phyloP scores from a whole-genome alignment of 1,140 invertebrate genomes.

The Drosophila guanche region DNA sequence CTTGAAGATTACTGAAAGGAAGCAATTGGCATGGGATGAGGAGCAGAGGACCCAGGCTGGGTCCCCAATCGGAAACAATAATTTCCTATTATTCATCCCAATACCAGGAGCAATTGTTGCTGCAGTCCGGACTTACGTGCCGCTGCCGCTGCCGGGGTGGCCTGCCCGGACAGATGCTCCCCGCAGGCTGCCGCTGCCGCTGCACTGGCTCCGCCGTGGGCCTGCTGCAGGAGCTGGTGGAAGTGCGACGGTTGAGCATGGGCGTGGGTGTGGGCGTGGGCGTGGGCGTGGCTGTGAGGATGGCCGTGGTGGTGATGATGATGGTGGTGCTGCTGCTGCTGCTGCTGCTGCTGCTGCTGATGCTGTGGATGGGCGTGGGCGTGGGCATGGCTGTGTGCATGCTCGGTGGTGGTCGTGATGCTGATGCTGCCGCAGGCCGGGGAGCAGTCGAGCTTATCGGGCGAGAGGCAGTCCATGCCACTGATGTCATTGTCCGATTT shows the following conservation, averaged over 20 bases:
- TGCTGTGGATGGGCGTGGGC: constrained; percentile 32
- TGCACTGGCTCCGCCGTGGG: constrained; percentile 59
- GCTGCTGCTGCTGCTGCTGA: constrained; percentile 27
- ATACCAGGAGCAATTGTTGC: constrained; percentile 2
- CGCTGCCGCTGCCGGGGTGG: constrained; percentile 65
- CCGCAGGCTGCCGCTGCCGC: constrained; percentile 63
- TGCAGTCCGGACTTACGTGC: constrained; percentile 59
- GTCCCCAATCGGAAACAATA: constrained; percentile 26
- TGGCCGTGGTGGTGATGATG: constrained; percentile 51
- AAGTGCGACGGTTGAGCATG: constrained; percentile 67
- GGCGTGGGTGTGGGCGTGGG: constrained; percentile 54
- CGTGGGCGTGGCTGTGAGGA: constrained; percentile 54
- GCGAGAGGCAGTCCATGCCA: constrained; percentile 77
- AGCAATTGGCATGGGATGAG: background rate
- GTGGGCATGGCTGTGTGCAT: constrained; percentile 28
- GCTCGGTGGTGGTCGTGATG: constrained; percentile 47
- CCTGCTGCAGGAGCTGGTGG: constrained; percentile 69
- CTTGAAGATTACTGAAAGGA: constrained; percentile 15
- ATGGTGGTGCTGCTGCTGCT: constrained; percentile 13
- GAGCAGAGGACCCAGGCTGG: background rate
- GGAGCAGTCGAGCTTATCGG: constrained; percentile 71
- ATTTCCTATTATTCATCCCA: constrained; percentile 31
- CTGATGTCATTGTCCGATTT: constrained; percentile 75
- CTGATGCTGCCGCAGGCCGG: constrained; percentile 63
- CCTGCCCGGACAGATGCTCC: constrained; percentile 67